phyloP scores from a whole-genome alignment of 2,888 invertebrate genomes.

The Euclidia mi region DNA sequence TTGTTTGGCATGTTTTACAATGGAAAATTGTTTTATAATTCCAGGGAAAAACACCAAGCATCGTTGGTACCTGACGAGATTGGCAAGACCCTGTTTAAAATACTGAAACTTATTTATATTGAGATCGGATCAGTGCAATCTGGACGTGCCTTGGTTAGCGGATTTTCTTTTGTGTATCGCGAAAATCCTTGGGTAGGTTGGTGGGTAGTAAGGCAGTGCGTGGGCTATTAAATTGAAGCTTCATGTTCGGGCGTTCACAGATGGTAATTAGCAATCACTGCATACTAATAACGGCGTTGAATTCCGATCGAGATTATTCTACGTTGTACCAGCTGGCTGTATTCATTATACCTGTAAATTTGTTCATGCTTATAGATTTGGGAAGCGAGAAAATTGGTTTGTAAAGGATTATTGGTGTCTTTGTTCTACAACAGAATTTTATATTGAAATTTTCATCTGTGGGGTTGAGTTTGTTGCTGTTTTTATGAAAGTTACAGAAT shows the following conservation, averaged over 20 bases:
- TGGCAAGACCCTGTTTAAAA: conserved; percentile 19
- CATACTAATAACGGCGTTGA: conserved; percentile 15
- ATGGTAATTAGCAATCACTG: conserved; percentile 47
- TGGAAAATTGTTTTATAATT: conserved; percentile 1
- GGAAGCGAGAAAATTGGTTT: too few species aligned
- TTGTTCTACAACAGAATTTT: too few species aligned
- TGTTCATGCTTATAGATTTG: too few species aligned
- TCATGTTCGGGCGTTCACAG: conserved; percentile 30
- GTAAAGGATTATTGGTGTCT: too few species aligned
- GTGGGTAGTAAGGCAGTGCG: conserved; percentile 30
- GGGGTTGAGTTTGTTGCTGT: too few species aligned
- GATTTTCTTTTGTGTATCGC: conserved; percentile 35
- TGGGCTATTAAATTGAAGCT: conserved; percentile 55
- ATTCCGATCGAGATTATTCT: conserved; percentile 3
- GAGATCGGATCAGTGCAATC: conserved; percentile 34
- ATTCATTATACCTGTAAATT: too few species aligned
- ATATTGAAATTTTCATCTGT: too few species aligned
- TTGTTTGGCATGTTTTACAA: neutral
- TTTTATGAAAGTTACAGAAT: too few species aligned
- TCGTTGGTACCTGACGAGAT: too few species aligned
- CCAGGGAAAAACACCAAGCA: conserved; percentile 3
- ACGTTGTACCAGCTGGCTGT: neutral
- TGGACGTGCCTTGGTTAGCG: conserved; percentile 38
- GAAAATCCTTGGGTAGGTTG: conserved; percentile 28
- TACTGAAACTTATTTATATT: conserved; percentile 27